Evolutionary conservation across 2,113 vertebrate genomes (phyloP), one percentile per base, ranked within the genome.

Genomic region (Perca flavescens): DNA sequence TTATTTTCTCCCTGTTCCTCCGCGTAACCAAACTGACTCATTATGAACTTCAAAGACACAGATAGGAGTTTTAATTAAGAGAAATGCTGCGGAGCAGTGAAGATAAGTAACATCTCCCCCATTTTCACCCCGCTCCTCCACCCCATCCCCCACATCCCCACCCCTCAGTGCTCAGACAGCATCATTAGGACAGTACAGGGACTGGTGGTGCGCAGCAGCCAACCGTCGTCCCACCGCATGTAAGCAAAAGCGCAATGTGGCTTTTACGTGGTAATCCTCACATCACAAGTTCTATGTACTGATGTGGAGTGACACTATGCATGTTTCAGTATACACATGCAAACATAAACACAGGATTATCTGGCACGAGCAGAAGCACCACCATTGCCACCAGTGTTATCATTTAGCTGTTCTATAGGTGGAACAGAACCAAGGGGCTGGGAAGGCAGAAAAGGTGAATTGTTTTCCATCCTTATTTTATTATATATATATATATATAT

Each of bases 41-140:
- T 96, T 96, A 94, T 93, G 92, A 92, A 95, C 95, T 96, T 96
- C 95, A 96, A 96, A 96, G 95, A 92, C 91, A 93, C 92, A 94
- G 95, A 95, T 96, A 95, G 92, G 93, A 95, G 92, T 95, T 96
- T 96, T 95, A 96, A 96, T 96, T 96, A 96, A 96, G 94, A 95
- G 92, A 92, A 95, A 94, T 92, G 90, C 91, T 89, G 90, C 87
- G 60, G 85, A 92, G 89, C 89, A 68, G 74, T 86, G 86, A 83
- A 95, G 93, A 95, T 95, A 94, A 95, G 93, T 90, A 89, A 88
- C 87, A 73, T 16, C 58, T 16, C 75, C 66, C 58, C 69, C 31
- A 3, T 36, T 31, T 9, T 3, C 65, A 7, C 60, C 80, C 74
- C 21, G 9, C 25, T 14, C 72, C 46, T 69, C 65, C 50, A 14